Evolutionary conservation across 1,140 invertebrate species (phyloP).

Genomic region (Cydia fagiglandana): DNA sequence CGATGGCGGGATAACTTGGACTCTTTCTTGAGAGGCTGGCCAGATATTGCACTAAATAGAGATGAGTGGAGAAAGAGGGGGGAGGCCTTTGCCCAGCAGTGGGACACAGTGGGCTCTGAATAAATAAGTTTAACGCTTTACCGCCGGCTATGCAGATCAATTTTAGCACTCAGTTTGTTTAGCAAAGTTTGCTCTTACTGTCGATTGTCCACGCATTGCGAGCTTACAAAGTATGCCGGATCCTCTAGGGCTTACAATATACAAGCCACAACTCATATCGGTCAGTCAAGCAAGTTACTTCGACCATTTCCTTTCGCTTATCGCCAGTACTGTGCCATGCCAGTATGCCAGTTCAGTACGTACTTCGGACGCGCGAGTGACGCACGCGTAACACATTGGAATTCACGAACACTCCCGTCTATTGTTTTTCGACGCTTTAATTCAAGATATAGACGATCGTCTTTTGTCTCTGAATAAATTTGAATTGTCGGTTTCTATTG

Average conservation of each 20-base stretch:
- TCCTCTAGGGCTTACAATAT: slow-evolving; percentile 23
- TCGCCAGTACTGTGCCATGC: slow-evolving; percentile 42
- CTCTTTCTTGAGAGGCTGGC: no score
- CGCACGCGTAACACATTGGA: slow-evolving; percentile 41
- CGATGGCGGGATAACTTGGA: no score
- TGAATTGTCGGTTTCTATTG: slow-evolving; percentile 34
- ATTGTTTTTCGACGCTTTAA: slow-evolving; percentile 12
- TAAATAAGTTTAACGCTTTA: no score
- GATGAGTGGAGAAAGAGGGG: no score
- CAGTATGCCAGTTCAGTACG: slow-evolving; percentile 45
- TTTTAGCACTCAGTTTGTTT: no score
- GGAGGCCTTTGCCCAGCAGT: no score
- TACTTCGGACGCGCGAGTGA: slow-evolving; percentile 53
- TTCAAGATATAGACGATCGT: slow-evolving; percentile 33
- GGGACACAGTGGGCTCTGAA: no score
- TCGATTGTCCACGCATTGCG: background rate
- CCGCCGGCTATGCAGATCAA: no score
- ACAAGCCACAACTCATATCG: slow-evolving; percentile 21
- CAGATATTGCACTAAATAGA: no score
- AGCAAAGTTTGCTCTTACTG: background rate
- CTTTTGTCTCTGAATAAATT: slow-evolving; percentile 32
- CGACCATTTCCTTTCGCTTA: slow-evolving; percentile 53
- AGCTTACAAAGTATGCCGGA: background rate
- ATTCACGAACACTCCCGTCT: slow-evolving; percentile 24
- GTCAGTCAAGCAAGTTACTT: slow-evolving; percentile 31